phyloP scores from a whole-genome alignment of 2,888 invertebrate species.

The Caenorhabditis japonica region DNA sequence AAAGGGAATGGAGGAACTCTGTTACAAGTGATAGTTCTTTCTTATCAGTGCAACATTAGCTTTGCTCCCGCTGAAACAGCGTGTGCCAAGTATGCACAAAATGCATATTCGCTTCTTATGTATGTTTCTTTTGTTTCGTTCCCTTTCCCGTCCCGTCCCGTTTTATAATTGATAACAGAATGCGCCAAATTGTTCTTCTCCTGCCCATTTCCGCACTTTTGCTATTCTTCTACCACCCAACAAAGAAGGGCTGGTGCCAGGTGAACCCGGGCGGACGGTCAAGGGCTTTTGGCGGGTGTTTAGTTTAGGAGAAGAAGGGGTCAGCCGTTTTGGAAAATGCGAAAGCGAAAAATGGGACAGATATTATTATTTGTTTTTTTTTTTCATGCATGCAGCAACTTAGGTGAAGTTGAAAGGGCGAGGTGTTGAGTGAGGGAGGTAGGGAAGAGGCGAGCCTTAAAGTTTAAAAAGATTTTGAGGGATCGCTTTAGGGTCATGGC shows the following conservation, averaged over 20 bases:
- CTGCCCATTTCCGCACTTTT: neutral
- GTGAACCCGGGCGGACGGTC: constrained; percentile 31
- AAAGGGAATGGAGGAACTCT: neutral
- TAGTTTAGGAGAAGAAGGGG: no score
- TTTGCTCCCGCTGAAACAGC: no score
- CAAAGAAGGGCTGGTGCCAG: constrained; percentile 8
- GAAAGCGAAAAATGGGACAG: neutral
- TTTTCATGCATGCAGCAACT: no score
- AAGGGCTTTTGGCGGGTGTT: constrained; percentile 38
- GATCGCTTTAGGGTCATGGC: no score
- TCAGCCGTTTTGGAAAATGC: no score
- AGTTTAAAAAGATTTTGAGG: no score
- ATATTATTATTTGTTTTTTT: neutral
- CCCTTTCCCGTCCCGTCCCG: neutral
- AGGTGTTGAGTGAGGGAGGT: no score
- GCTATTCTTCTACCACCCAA: neutral
- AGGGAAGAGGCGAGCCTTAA: no score
- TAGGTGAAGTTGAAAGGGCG: no score
- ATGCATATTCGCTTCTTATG: neutral
- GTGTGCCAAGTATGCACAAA: no score
- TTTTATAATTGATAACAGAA: no score
- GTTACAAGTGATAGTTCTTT: neutral
- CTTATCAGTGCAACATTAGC: constrained; percentile 19
- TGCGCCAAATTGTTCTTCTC: no score
- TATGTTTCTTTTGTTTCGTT: constrained; percentile 14